Conservation (phyloP, 2,797 vertebrate genomes). For the Sphenopsis melanotis region DNA sequence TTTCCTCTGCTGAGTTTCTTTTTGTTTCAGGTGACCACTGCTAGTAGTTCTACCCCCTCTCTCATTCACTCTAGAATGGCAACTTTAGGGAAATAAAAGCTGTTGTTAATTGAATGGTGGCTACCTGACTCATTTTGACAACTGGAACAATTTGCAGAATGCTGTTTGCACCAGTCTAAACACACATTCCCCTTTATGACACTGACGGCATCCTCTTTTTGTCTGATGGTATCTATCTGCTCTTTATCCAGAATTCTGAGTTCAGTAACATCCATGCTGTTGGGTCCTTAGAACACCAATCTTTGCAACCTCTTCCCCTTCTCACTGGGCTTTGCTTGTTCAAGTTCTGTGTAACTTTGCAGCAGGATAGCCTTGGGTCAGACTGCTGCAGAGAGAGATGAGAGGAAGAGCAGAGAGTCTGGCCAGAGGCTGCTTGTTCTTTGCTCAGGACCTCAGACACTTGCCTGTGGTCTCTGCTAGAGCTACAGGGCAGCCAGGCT, state of each 20-base stretch:
- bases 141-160: background rate
- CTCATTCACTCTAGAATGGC: background rate
- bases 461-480: background rate
- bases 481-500: background rate
- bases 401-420: background rate
- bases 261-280: background rate
- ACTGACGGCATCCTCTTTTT: background rate
- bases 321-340: background rate
- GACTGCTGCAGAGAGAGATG: background rate
- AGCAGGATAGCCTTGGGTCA: background rate
- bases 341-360: background rate
- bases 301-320: background rate
- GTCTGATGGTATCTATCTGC: background rate
- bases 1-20: background rate
- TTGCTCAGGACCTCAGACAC: background rate
- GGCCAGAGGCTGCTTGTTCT: background rate
- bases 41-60: background rate
- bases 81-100: background rate
- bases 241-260: background rate
- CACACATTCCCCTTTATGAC: background rate
- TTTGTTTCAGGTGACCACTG: background rate
- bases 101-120: background rate
- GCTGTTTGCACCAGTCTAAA: background rate
- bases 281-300: background rate
- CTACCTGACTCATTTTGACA: background rate